These are phyloP conservation scores for Pseudoatta argentina DNA, from an alignment of 1,140 invertebrate genomes.

Conservation along the genomic window DNA sequence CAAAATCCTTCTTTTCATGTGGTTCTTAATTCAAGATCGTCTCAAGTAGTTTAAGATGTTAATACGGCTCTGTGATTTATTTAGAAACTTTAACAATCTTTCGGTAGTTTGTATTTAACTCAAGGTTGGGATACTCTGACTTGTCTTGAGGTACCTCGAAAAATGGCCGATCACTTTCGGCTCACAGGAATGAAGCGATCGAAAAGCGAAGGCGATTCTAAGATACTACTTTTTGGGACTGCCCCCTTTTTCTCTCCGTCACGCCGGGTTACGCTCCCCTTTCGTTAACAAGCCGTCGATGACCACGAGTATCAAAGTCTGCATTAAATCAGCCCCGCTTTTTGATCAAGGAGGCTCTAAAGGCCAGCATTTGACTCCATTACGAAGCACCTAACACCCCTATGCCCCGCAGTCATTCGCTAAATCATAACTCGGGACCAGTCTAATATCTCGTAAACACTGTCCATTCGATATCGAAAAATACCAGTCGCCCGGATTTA, in stretches of 20 bases:
- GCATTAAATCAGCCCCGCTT: conserved; percentile 62
- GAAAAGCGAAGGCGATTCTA: conserved; percentile 40
- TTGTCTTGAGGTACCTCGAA: neutral
- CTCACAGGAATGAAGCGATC: conserved; percentile 61
- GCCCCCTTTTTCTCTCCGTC: conserved; percentile 36
- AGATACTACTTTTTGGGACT: conserved; percentile 38
- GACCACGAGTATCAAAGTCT: conserved; percentile 11
- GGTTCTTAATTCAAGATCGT: too few relatives aligned
- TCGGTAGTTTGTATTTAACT: neutral
- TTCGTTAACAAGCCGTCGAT: conserved; percentile 69
- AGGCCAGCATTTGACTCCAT: conserved; percentile 78
- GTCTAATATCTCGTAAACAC: conserved; percentile 55
- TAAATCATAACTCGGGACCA: conserved; percentile 45
- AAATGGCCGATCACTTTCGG: neutral
- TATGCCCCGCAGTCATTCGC: conserved; percentile 59
- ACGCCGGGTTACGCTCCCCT: conserved; percentile 54
- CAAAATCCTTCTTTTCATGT: too few relatives aligned
- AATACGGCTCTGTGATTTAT: too few relatives aligned
- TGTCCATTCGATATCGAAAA: conserved; percentile 58
- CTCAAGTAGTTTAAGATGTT: too few relatives aligned
- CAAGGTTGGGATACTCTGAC: neutral
- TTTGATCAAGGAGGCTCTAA: conserved; percentile 71
- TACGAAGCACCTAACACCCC: conserved; percentile 67
- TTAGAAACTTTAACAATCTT: neutral
- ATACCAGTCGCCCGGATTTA: conserved; percentile 43